These are phyloP conservation scores for Chaetops frenatus DNA, from an alignment of 2,113 vertebrate species.

Conservation along the genomic window DNA sequence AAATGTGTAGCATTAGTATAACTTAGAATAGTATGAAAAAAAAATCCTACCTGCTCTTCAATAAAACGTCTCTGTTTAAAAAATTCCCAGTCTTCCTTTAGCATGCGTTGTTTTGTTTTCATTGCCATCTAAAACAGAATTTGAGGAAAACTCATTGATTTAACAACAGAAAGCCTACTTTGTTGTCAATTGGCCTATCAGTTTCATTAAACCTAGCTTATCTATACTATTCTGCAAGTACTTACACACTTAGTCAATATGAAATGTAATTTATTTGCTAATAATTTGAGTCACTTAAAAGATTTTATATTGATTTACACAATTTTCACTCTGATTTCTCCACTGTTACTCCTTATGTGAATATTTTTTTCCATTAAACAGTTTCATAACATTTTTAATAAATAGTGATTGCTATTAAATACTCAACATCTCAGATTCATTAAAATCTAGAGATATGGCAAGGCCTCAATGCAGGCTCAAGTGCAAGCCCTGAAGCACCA, in stretches of 20 bases:
- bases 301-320: neutral
- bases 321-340: neutral
- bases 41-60: constrained; percentile 86
- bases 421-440: neutral
- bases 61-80: constrained; percentile 91
- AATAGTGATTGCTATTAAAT: neutral
- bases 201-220: neutral
- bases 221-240: neutral
- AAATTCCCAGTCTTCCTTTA: constrained; percentile 95
- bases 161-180: neutral
- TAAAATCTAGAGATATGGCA: neutral
- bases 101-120: constrained; percentile 88
- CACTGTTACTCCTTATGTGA: neutral
- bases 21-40: neutral
- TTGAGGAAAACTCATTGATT: constrained; percentile 15
- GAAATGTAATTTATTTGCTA: neutral
- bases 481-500: neutral
- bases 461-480: neutral
- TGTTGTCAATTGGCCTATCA: neutral
- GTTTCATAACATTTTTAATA: neutral
- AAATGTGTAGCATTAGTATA: neutral
- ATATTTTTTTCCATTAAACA: neutral
- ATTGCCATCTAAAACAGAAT: constrained; percentile 80
- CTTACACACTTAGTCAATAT: neutral
- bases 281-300: neutral